Evolutionary conservation across 2,113 vertebrate species (phyloP), one percentile per base, ranked within the genome.

Genomic region (Siphamia tubifer): DNA sequence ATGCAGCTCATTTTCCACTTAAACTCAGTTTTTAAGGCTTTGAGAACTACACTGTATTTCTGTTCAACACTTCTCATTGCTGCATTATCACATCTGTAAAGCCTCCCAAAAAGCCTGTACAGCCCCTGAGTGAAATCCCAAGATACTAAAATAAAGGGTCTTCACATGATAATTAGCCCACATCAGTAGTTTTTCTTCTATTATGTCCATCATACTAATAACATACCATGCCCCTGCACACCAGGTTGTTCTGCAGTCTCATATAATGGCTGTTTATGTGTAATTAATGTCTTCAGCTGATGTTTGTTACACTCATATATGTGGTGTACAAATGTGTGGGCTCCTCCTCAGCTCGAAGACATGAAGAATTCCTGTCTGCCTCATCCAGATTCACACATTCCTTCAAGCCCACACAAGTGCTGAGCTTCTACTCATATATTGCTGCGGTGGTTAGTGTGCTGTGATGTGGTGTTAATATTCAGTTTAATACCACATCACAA

Each of bases 321-420:
- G 24, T 38, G 9, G 56, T 42, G 35, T 15, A 7, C 24, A 81
- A 64, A 62, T 60, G 38, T 47, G 53, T 49, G 32, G 68, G 48
- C 75, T 58, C 56, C 60, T 49, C 27, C 25, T 44, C 35, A 9
- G 61, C 49, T 68, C 4, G 13, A 27, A 68, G 19, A 66, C 35
- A 27, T 43, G 38, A 69, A 56, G 17, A 6, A 24, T 69, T 62
- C 45, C 28, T 32, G 30, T 35, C 30, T 65, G 36, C 49, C 17
- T 48, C 53, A 68, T 49, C n/a, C 44, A 73, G 30, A 62, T 63
- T 71, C 65, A 43, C 52, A 54, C 56, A 24, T 75, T 62, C 49
- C 74, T 76, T 68, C 44, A 72, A 77, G 57, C 68, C 60, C 40
- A 48, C 49, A 51, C 66, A 73, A 67, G 54, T 48, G 45, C 36